Percentiles rank a stretch among this genome's conserved stretches.
Conservation (phyloP, 2,113 vertebrate species). For the Turnix velox region DNA sequence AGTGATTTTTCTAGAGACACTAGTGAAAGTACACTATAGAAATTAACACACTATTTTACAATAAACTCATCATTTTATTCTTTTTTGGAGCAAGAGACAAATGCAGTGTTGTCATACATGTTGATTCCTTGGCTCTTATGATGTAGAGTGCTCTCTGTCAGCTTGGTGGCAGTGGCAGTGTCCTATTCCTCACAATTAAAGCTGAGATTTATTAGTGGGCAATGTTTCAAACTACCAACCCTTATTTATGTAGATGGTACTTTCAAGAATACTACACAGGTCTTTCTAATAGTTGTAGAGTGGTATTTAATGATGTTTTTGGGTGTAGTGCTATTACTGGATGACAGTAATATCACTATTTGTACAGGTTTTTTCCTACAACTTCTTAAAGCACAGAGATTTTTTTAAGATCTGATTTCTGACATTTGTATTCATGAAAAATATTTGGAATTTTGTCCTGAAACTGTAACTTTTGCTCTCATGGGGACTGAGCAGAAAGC, state of each 20-base stretch:
- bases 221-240: neutral
- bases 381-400: neutral
- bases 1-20: neutral
- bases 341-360: neutral
- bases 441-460: neutral
- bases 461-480: neutral
- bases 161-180: neutral
- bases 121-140: neutral
- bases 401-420: neutral
- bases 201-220: neutral
- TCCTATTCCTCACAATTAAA: neutral
- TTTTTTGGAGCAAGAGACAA: neutral
- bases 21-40: neutral
- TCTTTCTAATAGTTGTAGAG: neutral
- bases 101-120: neutral
- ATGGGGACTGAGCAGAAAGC: neutral
- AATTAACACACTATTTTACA: neutral
- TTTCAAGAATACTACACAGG: neutral
- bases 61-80: neutral
- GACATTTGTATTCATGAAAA: neutral
- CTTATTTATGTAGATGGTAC: neutral
- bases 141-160: neutral
- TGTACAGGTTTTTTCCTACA: neutral
- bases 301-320: neutral
- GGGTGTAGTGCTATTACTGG: too few species aligned